Conservation (phyloP, 2,888 invertebrate genomes). For the Ochropleura plecta region DNA sequence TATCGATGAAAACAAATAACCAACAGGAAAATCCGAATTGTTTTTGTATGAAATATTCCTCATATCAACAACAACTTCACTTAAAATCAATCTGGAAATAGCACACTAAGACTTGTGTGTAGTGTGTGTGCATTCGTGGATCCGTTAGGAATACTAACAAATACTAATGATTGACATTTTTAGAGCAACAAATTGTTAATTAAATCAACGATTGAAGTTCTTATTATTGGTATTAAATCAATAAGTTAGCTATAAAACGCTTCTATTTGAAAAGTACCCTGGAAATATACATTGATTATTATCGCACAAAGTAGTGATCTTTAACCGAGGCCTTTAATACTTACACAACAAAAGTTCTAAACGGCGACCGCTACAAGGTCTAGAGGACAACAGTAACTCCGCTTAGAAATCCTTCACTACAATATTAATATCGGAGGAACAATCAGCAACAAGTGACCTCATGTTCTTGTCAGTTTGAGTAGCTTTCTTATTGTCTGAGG, state of each 20-base stretch:
- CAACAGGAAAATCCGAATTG: conserved; percentile 48
- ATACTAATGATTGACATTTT: conserved; percentile 46
- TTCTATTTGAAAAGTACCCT: background rate
- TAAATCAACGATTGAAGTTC: conserved; percentile 13
- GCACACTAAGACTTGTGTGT: conserved; percentile 33
- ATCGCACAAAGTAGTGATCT: conserved; percentile 25
- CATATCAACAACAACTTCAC: conserved; percentile 59
- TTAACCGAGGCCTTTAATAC: conserved; percentile 34
- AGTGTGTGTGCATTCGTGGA: conserved; percentile 26
- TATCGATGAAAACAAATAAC: conserved; percentile 39
- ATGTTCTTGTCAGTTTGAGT: conserved; percentile 16
- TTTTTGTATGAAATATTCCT: conserved; percentile 48
- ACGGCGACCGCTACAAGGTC: conserved; percentile 26
- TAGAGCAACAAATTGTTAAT: conserved; percentile 30
- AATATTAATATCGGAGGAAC: conserved; percentile 49
- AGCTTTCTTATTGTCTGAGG: conserved; percentile 18
- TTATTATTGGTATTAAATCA: background rate
- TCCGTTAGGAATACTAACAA: conserved; percentile 20
- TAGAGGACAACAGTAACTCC: conserved; percentile 33
- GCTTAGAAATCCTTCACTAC: conserved; percentile 35
- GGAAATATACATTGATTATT: conserved; percentile 27
- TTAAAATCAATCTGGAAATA: conserved; percentile 62
- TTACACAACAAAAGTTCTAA: conserved; percentile 37
- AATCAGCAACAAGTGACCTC: conserved; percentile 49
- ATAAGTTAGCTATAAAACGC: background rate